Percentiles rank a stretch among this genome's conserved stretches.
Conservation (phyloP, 2,797 vertebrate species). For the Diplodus puntazzo region DNA sequence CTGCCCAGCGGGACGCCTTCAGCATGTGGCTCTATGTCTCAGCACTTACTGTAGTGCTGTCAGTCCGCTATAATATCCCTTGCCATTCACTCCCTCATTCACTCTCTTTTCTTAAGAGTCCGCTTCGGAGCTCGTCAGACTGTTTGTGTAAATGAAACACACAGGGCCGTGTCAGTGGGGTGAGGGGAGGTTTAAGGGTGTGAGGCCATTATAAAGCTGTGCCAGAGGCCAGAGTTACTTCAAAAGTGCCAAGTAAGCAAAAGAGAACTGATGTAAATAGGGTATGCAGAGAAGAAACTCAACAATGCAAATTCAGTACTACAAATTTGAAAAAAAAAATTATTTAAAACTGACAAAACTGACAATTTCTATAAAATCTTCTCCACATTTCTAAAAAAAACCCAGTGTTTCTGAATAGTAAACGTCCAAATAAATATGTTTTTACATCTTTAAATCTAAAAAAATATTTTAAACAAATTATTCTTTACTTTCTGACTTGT, state of each 20-base stretch:
- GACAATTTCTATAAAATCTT: not conserved
- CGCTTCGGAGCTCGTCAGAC: constrained; percentile 77
- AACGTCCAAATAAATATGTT: not conserved
- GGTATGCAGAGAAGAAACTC: constrained; percentile 8
- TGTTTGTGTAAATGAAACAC: constrained; percentile 74
- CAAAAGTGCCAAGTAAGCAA: constrained; percentile 28
- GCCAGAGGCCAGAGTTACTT: constrained; percentile 12
- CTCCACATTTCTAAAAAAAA: constrained; percentile 3
- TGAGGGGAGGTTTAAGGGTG: constrained; percentile 44
- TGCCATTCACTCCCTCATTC: constrained; percentile 74
- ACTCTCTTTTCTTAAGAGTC: constrained; percentile 75
- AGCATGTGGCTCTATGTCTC: constrained; percentile 86
- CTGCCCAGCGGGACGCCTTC: constrained; percentile 92
- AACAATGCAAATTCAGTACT: not conserved
- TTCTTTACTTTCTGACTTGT: constrained; percentile 10
- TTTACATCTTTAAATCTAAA: not conserved
- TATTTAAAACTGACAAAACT: not conserved
- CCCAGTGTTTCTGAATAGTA: not conserved
- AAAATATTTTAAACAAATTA: not conserved
- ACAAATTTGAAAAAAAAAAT: not conserved
- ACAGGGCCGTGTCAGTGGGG: constrained; percentile 46
- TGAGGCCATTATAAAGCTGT: constrained; percentile 45
- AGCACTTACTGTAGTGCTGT: constrained; percentile 75
- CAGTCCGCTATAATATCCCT: constrained; percentile 84
- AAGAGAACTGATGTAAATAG: not conserved